Percentiles rank a stretch among this genome's conserved stretches.
Conservation (phyloP, 2,888 invertebrate species). For the Drosophila gaucha region DNA sequence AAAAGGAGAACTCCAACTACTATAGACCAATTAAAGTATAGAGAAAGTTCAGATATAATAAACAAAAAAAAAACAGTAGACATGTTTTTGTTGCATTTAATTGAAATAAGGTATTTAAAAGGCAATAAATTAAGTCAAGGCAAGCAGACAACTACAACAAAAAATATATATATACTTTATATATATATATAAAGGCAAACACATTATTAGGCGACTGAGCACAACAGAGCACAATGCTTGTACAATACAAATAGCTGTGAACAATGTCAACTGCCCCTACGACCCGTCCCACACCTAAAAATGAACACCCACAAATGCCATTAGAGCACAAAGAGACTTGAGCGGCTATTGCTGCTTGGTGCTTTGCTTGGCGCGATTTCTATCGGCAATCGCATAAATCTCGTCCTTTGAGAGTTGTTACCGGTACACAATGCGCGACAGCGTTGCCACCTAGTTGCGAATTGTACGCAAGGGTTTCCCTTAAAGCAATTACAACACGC, state of each 20-base stretch:
- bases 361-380: conserved; percentile 34
- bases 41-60: background rate
- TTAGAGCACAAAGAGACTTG: conserved; percentile 45
- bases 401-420: conserved; percentile 80
- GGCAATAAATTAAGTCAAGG: conserved; percentile 61
- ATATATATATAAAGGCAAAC: background rate
- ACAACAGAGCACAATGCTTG: conserved; percentile 53
- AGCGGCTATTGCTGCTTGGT: conserved; percentile 29
- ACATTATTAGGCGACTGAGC: conserved; percentile 34
- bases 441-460: conserved; percentile 76
- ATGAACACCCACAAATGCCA: conserved; percentile 52
- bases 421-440: conserved; percentile 55
- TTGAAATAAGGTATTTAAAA: conserved; percentile 74
- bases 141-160: conserved; percentile 16
- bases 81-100: conserved; percentile 59
- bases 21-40: conserved; percentile 46
- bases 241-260: conserved; percentile 21
- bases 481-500: conserved; percentile 71
- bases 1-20: conserved; percentile 18
- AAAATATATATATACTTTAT: conserved; percentile 1
- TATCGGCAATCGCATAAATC: conserved; percentile 81
- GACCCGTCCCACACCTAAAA: background rate
- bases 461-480: conserved; percentile 76
- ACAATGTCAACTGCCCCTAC: conserved; percentile 26
- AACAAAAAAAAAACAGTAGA: conserved; percentile 2